These are phyloP conservation scores for Deilephila porcellus DNA, from an alignment of 2,888 invertebrate species.

Conservation along the genomic window DNA sequence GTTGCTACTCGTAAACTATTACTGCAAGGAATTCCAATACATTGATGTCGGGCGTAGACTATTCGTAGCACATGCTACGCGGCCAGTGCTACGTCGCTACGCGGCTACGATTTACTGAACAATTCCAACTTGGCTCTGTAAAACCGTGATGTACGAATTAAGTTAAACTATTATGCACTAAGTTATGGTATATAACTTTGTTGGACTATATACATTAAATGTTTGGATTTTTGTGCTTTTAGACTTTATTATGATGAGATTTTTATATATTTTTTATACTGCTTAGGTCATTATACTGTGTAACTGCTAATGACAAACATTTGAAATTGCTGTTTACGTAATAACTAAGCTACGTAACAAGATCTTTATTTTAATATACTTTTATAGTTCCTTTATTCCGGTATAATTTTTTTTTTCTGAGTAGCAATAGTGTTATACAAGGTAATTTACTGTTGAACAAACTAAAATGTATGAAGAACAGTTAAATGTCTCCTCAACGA, in stretches of 20 bases:
- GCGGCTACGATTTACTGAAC: constrained; percentile 33
- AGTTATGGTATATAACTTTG: constrained; percentile 20
- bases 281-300: no score
- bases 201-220: constrained; percentile 5
- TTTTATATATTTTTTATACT: not conserved
- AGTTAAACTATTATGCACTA: constrained; percentile 25
- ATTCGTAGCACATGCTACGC: constrained; percentile 61
- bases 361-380: no score
- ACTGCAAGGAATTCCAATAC: constrained; percentile 45
- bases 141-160: constrained; percentile 30
- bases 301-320: no score
- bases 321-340: no score
- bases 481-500: no score
- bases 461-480: no score
- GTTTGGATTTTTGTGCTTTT: not conserved
- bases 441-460: no score
- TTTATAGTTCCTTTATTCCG: no score
- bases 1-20: constrained; percentile 27
- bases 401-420: no score
- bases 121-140: constrained; percentile 28
- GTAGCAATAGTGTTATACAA: no score
- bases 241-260: not conserved
- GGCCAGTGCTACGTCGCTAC: constrained; percentile 41
- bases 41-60: constrained; percentile 43
- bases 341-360: no score